These are phyloP conservation scores for Enteromius trimaculatus DNA, from an alignment of 2,797 vertebrate genomes.

Conservation along the genomic window DNA sequence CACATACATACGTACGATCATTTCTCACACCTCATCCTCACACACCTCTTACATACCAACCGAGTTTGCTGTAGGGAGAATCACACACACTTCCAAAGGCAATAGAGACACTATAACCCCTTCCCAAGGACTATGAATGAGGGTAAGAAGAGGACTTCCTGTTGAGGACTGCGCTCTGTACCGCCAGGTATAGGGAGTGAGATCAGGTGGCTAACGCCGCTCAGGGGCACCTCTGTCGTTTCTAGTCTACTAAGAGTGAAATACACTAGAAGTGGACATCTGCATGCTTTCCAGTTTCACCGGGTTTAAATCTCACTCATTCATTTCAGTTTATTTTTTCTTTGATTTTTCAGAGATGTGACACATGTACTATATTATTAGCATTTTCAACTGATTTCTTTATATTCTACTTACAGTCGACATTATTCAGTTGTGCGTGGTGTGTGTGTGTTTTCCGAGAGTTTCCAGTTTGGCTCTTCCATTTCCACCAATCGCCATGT, in stretches of 20 bases:
- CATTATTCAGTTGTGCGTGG: conserved; percentile 58
- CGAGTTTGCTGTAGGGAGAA: conserved; percentile 23
- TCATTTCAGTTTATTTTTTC: conserved; percentile 66
- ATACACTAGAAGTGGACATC: conserved; percentile 80
- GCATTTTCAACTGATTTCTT: conserved; percentile 66
- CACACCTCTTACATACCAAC: conserved; percentile 36
- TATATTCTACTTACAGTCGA: conserved; percentile 60
- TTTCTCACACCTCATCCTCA: conserved; percentile 37
- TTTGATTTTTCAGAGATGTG: conserved; percentile 69
- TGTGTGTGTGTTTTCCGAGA: conserved; percentile 60
- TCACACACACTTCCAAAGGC: conserved; percentile 34
- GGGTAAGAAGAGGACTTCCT: conserved; percentile 72
- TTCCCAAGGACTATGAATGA: conserved; percentile 70
- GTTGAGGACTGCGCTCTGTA: conserved; percentile 66
- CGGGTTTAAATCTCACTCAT: conserved; percentile 65
- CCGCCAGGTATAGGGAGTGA: conserved; percentile 63
- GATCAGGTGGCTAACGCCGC: conserved; percentile 71
- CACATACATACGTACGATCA: conserved; percentile 46
- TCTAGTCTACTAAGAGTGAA: conserved; percentile 79
- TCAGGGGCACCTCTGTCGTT: conserved; percentile 72
- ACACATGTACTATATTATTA: conserved; percentile 69
- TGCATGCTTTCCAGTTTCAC: conserved; percentile 73
- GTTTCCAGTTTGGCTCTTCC: conserved; percentile 68
- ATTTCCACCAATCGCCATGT: conserved; percentile 64
- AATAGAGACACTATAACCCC: conserved; percentile 34